Conservation (phyloP, 1,140 invertebrate genomes). For the Ooceraea biroi region DNA sequence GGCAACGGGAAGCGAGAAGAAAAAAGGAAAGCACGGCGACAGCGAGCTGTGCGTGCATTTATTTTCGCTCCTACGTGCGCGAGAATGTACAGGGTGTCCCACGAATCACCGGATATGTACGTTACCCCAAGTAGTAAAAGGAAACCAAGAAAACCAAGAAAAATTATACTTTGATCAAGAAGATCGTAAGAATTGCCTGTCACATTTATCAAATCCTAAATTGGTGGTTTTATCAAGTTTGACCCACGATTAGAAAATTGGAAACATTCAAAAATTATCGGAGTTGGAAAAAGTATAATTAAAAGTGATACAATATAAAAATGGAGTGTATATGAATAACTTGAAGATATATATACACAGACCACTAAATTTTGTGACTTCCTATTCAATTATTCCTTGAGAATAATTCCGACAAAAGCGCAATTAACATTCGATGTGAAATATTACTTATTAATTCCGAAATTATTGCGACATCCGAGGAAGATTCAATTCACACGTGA, state of each 20-base stretch:
- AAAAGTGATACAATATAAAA: too few relatives aligned
- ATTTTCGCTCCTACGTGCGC: constrained; percentile 51
- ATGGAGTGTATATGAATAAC: too few relatives aligned
- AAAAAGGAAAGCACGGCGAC: constrained; percentile 61
- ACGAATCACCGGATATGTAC: not conserved
- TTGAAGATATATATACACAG: too few relatives aligned
- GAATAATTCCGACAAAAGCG: not conserved
- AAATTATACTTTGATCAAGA: too few relatives aligned
- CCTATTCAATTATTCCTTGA: not conserved
- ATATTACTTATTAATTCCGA: not conserved
- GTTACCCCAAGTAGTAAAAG: not conserved
- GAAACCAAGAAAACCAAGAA: not conserved
- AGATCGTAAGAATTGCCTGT: too few relatives aligned
- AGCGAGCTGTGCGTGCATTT: constrained; percentile 65
- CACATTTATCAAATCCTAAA: too few relatives aligned
- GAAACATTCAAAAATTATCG: too few relatives aligned
- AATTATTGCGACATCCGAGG: not conserved
- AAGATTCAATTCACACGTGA: not conserved
- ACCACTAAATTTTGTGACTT: too few relatives aligned
- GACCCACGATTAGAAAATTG: too few relatives aligned
- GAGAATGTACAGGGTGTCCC: not conserved
- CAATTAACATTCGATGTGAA: not conserved
- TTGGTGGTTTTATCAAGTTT: too few relatives aligned
- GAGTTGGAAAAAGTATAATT: too few relatives aligned
- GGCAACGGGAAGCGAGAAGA: constrained; percentile 59